These are phyloP conservation scores for Eueremaeus valkanovi DNA, from an alignment of 2,888 invertebrate genomes.

Conservation along the genomic window DNA sequence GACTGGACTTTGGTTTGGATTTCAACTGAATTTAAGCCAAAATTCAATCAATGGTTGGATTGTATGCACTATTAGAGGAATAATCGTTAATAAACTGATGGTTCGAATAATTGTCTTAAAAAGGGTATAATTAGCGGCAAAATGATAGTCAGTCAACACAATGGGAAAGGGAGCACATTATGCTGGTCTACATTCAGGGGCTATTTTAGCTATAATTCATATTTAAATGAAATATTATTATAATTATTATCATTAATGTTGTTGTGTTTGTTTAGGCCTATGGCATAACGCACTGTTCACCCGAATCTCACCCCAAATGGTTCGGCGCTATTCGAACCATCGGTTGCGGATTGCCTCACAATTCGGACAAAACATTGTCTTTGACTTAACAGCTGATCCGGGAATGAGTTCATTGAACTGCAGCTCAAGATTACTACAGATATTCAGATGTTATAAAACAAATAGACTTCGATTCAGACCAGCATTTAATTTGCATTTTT, in stretches of 20 bases:
- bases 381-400: neutral
- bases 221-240: too few relatives aligned
- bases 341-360: neutral
- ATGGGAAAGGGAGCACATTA: too few relatives aligned
- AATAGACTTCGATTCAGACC: neutral
- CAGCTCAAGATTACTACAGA: neutral
- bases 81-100: too few relatives aligned
- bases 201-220: too few relatives aligned
- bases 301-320: neutral
- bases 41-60: too few relatives aligned
- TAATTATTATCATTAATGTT: neutral
- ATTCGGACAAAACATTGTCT: constrained; percentile 14
- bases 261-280: neutral
- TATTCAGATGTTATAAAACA: neutral
- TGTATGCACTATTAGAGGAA: too few relatives aligned
- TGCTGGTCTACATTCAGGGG: too few relatives aligned
- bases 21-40: too few relatives aligned
- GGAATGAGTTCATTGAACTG: neutral
- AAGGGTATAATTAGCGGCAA: too few relatives aligned
- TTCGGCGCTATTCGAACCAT: neutral
- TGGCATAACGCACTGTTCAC: constrained; percentile 31
- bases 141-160: too few relatives aligned
- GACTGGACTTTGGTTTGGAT: too few relatives aligned
- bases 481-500: constrained; percentile 19
- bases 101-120: too few relatives aligned